Conservation (phyloP, 2,797 vertebrate genomes). For the Scyliorhinus canicula region DNA sequence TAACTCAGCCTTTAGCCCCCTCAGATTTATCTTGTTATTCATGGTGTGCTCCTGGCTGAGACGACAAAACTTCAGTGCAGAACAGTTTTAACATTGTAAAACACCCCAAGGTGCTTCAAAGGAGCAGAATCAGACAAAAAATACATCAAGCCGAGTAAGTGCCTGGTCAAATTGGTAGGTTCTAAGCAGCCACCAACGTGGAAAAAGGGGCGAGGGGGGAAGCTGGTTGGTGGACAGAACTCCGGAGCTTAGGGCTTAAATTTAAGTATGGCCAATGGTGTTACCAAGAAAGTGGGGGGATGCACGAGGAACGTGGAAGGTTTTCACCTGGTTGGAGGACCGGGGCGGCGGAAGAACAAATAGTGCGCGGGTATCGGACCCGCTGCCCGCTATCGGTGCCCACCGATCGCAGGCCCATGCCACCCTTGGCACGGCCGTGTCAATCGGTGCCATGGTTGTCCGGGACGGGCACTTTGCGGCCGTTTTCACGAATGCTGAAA, state of each 20-base stretch:
- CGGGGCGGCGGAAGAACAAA: no score
- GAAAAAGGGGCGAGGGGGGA: neutral
- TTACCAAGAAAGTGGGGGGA: neutral
- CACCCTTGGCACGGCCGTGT: no score
- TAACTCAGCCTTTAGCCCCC: neutral
- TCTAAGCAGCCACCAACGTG: neutral
- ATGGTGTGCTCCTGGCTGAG: neutral
- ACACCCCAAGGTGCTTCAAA: neutral
- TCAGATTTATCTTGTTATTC: neutral
- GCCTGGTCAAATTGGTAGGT: neutral
- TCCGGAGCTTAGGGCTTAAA: neutral
- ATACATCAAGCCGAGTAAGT: no score
- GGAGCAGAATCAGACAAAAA: neutral
- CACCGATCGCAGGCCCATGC: no score
- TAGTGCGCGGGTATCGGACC: no score
- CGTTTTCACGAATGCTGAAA: no score
- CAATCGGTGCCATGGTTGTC: no score
- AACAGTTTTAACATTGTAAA: neutral
- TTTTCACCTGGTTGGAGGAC: no score
- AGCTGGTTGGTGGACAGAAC: neutral
- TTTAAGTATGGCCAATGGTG: neutral
- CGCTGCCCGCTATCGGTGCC: no score
- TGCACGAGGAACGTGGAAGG: neutral
- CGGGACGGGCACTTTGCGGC: no score
- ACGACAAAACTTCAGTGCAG: neutral